A percentile compares a stretch with the other conserved stretches of the same genome.
Conservation (phyloP, 2,797 vertebrate genomes). For the Nannoperca obscura region DNA sequence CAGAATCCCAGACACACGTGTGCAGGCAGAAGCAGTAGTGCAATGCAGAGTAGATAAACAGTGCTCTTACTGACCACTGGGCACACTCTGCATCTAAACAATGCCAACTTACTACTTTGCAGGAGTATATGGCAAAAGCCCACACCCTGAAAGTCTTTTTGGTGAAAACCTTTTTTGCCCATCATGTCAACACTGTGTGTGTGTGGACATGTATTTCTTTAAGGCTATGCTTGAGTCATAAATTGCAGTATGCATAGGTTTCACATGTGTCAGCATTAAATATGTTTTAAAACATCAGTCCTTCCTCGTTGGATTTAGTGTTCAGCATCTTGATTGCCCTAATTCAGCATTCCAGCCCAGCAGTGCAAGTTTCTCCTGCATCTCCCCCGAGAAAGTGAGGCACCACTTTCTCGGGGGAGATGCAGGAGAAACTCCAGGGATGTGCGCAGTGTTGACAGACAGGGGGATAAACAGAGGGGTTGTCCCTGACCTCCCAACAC, state of each 20-base stretch:
- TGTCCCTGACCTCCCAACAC: constrained; percentile 84
- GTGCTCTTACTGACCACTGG: constrained; percentile 78
- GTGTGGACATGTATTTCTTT: neutral
- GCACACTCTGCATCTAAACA: constrained; percentile 77
- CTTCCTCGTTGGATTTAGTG: constrained; percentile 37
- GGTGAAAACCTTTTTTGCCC: neutral
- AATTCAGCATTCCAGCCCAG: constrained; percentile 54
- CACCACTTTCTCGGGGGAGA: constrained; percentile 73
- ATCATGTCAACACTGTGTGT: neutral
- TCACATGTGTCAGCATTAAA: constrained; percentile 18
- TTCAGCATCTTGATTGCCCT: constrained; percentile 49
- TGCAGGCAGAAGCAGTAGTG: constrained; percentile 84
- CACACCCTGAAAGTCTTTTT: constrained; percentile 32
- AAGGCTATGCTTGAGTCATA: constrained; percentile 17
- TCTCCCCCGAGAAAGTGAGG: no score
- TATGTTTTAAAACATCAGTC: constrained; percentile 30
- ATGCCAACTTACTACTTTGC: constrained; percentile 60
- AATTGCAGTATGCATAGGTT: constrained; percentile 13
- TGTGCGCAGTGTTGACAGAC: constrained; percentile 81
- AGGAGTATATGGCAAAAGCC: constrained; percentile 33
- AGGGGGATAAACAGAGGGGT: constrained; percentile 83
- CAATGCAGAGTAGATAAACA: constrained; percentile 84
- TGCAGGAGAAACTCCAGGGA: constrained; percentile 74
- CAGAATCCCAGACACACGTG: constrained; percentile 86
- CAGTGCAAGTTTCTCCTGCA: constrained; percentile 68